Percentiles rank a stretch among this genome's conserved stretches.
phyloP scores from a whole-genome alignment of 2,888 invertebrate species.

The Drosophila engyochracea region DNA sequence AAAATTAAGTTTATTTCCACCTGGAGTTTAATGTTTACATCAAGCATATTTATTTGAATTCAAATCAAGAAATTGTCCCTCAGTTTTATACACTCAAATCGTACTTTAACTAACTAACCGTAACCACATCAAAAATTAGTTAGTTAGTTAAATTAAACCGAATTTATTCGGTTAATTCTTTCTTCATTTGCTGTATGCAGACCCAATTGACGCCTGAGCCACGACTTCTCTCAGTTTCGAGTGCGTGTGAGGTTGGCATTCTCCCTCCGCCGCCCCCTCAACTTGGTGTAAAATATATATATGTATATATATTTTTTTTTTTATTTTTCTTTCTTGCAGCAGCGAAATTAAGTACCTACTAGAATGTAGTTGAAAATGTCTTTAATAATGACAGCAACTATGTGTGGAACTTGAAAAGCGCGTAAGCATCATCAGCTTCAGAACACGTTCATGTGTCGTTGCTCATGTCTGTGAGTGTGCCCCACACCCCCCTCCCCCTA shows the following conservation, averaged over 20 bases:
- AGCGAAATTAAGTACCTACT: constrained; percentile 79
- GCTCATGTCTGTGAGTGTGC: constrained; percentile 46
- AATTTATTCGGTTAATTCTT: background rate
- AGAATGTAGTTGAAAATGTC: constrained; percentile 82
- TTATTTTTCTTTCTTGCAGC: background rate
- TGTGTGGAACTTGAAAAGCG: constrained; percentile 81
- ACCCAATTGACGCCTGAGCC: constrained; percentile 1
- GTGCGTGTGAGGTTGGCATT: constrained; percentile 75
- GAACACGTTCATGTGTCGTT: constrained; percentile 72
- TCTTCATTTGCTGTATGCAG: background rate
- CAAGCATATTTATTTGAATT: background rate
- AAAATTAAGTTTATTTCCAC: background rate
- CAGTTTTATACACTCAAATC: background rate
- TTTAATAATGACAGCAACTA: constrained; percentile 81
- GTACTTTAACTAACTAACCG: fast-evolving
- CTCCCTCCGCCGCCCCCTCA: constrained; percentile 14
- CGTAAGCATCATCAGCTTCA: constrained; percentile 77
- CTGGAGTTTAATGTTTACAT: background rate
- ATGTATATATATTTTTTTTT: background rate
- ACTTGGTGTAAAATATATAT: background rate
- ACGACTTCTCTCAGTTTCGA: background rate
- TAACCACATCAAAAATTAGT: background rate
- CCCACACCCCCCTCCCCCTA: background rate
- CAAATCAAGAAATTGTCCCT: background rate
- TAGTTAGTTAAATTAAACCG: background rate